phyloP scores from a whole-genome alignment of 2,888 invertebrate species.

The Drosophila incognita region DNA sequence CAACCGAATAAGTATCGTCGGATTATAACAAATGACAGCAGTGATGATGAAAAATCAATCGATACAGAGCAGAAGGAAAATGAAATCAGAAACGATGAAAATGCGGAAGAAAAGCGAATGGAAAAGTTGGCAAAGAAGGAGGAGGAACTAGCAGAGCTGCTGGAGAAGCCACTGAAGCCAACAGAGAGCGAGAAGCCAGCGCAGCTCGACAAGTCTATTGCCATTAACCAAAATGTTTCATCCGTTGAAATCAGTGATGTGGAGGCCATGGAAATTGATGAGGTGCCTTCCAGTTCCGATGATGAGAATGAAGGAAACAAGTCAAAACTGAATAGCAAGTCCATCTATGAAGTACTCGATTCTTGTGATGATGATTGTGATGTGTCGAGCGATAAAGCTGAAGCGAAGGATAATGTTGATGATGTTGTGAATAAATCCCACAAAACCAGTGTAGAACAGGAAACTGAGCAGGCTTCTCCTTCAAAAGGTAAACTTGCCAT shows the following conservation, averaged over 20 bases:
- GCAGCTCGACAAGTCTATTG: conserved; percentile 46
- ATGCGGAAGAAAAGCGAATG: not conserved
- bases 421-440: not conserved
- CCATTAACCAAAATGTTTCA: conserved; percentile 55
- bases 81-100: not conserved
- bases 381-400: not conserved
- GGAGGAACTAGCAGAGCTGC: not conserved
- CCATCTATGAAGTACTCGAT: conserved; percentile 34
- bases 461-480: not conserved
- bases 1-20: conserved; percentile 46
- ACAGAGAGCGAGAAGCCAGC: not conserved
- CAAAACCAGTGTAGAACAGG: not conserved
- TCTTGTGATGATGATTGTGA: conserved; percentile 6
- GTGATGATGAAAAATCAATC: conserved; percentile 16
- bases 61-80: not conserved
- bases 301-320: conserved; percentile 10
- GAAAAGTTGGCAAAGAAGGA: not conserved
- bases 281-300: conserved; percentile 16
- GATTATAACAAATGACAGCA: conserved; percentile 40
- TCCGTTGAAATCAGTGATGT: conserved; percentile 6
- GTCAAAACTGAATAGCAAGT: conserved; percentile 10
- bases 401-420: not conserved
- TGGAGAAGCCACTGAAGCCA: not conserved
- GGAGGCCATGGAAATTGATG: not conserved
- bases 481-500: not conserved